These are phyloP conservation scores for Calyptomena viridis DNA, from an alignment of 2,113 vertebrate genomes.

Conservation along the genomic window DNA sequence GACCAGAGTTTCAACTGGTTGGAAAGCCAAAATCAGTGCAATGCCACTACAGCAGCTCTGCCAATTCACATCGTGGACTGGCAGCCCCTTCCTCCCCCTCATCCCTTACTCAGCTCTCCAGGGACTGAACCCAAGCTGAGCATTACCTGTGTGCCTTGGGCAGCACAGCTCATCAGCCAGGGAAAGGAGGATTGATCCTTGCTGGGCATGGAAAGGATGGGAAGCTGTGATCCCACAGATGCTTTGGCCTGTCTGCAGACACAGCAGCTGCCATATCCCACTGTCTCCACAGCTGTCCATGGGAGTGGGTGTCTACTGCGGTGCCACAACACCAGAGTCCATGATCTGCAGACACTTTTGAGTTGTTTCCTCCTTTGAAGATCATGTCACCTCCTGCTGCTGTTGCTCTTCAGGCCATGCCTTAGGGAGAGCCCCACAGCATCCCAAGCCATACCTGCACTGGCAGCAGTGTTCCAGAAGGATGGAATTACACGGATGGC, in stretches of 20 bases:
- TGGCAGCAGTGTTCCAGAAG: background rate
- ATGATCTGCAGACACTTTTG: background rate
- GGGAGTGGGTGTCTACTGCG: background rate
- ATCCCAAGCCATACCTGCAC: background rate
- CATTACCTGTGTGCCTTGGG: accelerated
- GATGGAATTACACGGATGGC: background rate
- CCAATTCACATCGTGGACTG: background rate
- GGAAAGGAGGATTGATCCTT: background rate
- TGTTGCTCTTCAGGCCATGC: background rate
- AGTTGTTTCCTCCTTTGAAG: background rate
- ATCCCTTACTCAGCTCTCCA: background rate
- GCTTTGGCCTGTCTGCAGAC: background rate
- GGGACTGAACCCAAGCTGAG: background rate
- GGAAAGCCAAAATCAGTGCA: background rate
- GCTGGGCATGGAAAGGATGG: background rate
- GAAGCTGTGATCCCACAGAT: background rate
- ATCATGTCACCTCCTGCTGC: background rate
- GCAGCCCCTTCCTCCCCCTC: background rate
- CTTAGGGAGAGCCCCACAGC: background rate
- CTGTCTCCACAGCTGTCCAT: background rate
- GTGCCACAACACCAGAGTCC: background rate
- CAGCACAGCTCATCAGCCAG: background rate
- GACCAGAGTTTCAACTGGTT: background rate
- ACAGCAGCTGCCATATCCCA: background rate
- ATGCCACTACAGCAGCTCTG: background rate